Conservation (phyloP, 2,888 invertebrate genomes). For the Erebia palarica region DNA sequence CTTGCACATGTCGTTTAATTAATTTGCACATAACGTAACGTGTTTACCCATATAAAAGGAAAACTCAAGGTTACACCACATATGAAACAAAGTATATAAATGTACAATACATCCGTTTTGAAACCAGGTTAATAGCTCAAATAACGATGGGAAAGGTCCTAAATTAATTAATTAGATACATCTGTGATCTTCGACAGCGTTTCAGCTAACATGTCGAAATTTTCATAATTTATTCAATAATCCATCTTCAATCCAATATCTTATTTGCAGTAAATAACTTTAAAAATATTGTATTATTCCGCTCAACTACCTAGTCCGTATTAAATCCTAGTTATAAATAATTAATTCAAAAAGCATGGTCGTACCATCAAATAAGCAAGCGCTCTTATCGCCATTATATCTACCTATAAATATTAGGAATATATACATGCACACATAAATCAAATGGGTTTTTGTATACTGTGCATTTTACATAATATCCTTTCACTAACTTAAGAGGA, state of each 20-base stretch:
- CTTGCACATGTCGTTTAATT: slow-evolving; percentile 32
- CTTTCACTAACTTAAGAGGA: neutral
- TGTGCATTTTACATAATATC: neutral
- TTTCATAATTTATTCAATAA: neutral
- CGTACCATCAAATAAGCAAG: neutral
- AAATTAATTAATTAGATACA: neutral
- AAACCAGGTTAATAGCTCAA: slow-evolving; percentile 40
- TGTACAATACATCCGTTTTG: slow-evolving; percentile 38
- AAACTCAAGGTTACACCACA: slow-evolving; percentile 40
- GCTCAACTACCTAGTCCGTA: neutral
- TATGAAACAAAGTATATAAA: slow-evolving; percentile 24
- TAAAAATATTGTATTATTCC: too few relatives aligned
- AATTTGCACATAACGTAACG: slow-evolving; percentile 39
- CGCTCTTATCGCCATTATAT: too few relatives aligned
- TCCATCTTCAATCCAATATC: too few relatives aligned
- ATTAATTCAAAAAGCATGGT: neutral
- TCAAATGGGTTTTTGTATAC: neutral
- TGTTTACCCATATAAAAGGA: slow-evolving; percentile 42
- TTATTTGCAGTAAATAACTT: too few relatives aligned
- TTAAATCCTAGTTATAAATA: neutral
- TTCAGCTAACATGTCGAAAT: neutral
- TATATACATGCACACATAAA: neutral
- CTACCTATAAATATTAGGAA: neutral
- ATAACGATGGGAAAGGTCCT: slow-evolving; percentile 35
- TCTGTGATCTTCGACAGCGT: neutral